phyloP scores from a whole-genome alignment of 2,888 invertebrate species.

The Parnassius apollo region DNA sequence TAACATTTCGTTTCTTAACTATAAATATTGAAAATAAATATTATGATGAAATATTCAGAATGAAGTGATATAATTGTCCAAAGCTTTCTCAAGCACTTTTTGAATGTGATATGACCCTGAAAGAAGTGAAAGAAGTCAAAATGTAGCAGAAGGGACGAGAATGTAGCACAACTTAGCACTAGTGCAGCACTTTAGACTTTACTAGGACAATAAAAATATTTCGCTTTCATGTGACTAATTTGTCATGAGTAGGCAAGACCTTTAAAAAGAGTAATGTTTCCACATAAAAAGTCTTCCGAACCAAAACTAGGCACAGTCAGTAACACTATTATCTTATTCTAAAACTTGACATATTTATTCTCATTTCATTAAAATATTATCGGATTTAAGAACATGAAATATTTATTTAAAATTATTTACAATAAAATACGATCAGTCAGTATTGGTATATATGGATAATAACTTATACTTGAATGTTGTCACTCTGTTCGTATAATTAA shows the following conservation, averaged over 20 bases:
- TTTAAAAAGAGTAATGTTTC: constrained; percentile 30
- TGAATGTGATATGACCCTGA: constrained; percentile 16
- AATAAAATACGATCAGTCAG: constrained; percentile 9
- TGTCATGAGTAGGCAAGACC: constrained; percentile 25
- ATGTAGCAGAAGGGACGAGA: constrained; percentile 10
- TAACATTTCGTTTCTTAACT: background rate
- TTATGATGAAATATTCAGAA: constrained; percentile 32
- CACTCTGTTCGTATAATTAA: constrained; percentile 68
- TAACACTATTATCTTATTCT: background rate
- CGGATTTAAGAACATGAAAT: background rate
- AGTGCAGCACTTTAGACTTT: constrained; percentile 72
- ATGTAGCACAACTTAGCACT: constrained; percentile 52
- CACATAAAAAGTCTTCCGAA: constrained; percentile 64
- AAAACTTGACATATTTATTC: constrained; percentile 1
- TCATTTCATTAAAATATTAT: background rate
- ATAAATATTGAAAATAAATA: constrained; percentile 28
- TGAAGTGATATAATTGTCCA: constrained; percentile 27
- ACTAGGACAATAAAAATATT: constrained; percentile 75
- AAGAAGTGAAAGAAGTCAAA: constrained; percentile 2
- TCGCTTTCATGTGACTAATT: constrained; percentile 53
- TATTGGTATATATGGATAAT: constrained; percentile 14
- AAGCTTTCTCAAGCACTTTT: constrained; percentile 10
- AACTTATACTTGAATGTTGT: constrained; percentile 57
- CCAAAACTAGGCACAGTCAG: constrained; percentile 44
- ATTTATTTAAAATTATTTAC: constrained; percentile 8